phyloP scores from a whole-genome alignment of 1,140 invertebrate species.

The Alviniconcha marisindica region DNA sequence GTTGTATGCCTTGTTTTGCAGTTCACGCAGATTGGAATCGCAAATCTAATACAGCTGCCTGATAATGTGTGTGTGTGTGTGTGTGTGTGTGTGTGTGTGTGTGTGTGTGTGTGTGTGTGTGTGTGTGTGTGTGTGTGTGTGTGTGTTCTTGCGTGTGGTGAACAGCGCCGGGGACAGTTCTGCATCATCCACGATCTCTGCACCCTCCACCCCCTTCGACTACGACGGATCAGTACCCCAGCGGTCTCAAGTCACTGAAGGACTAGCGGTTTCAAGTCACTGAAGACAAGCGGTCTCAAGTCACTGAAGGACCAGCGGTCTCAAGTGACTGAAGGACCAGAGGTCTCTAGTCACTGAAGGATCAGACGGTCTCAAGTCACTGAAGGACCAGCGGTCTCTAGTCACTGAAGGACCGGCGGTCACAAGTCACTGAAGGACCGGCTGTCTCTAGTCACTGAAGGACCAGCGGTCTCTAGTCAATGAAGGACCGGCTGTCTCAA shows the following conservation, averaged over 20 bases:
- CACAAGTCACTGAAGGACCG: background rate
- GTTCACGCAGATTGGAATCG: too few species aligned
- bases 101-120: conserved; percentile 21
- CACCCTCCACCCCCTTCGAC: background rate
- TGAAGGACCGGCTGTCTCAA: too few species aligned
- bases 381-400: background rate
- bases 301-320: too few species aligned
- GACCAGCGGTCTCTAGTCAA: background rate
- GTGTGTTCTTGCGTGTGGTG: background rate
- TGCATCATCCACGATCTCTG: background rate
- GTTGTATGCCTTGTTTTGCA: too few species aligned
- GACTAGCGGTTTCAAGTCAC: too few species aligned
- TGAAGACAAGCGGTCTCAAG: too few species aligned
- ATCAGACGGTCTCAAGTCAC: background rate
- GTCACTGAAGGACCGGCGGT: too few species aligned
- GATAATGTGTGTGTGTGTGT: background rate
- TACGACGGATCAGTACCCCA: too few species aligned
- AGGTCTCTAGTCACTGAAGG: too few species aligned
- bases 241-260: too few species aligned
- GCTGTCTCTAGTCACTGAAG: background rate
- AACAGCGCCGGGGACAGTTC: background rate
- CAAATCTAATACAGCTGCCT: too few species aligned
- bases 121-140: background rate
- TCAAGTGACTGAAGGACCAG: too few species aligned
- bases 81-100: background rate